A percentile compares a stretch with the other conserved stretches of the same genome.
Conservation (phyloP, 2,113 vertebrate species). For the Carollia perspicillata region DNA sequence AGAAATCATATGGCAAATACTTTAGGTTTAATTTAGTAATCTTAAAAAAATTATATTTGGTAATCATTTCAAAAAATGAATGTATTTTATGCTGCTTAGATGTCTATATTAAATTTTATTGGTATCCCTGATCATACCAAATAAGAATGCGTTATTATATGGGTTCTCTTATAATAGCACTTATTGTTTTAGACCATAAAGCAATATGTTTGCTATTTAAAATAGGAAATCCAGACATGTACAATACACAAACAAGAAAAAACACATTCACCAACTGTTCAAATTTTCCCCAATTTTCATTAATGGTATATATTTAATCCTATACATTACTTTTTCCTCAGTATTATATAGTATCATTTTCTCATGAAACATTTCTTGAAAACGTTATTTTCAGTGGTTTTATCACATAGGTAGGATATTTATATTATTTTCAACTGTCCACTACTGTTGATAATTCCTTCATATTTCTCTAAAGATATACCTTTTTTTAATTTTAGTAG, state of each 20-base stretch:
- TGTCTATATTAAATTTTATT: not conserved
- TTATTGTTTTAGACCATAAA: not conserved
- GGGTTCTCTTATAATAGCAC: not conserved
- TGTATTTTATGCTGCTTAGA: not conserved
- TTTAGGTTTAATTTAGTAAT: not conserved
- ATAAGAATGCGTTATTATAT: not conserved
- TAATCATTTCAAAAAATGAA: not conserved
- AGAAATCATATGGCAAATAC: not conserved
- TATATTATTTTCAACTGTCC: not conserved
- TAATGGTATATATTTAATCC: not conserved
- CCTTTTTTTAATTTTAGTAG: too few relatives aligned
- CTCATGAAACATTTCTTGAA: not conserved
- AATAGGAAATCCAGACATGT: not conserved
- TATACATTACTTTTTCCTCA: not conserved
- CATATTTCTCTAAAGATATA: not conserved
- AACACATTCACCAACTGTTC: not conserved
- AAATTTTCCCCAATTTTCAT: not conserved
- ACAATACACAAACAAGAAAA: not conserved
- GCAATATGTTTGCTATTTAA: not conserved
- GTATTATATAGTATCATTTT: not conserved
- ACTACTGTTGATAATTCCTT: not conserved
- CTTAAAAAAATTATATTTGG: not conserved
- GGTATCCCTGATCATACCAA: not conserved
- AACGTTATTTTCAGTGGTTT: not conserved
- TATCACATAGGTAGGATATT: not conserved